Base-by-base conservation (phyloP, 2,797 vertebrate species). In the Erpetoichthys calabaricus region DNA sequence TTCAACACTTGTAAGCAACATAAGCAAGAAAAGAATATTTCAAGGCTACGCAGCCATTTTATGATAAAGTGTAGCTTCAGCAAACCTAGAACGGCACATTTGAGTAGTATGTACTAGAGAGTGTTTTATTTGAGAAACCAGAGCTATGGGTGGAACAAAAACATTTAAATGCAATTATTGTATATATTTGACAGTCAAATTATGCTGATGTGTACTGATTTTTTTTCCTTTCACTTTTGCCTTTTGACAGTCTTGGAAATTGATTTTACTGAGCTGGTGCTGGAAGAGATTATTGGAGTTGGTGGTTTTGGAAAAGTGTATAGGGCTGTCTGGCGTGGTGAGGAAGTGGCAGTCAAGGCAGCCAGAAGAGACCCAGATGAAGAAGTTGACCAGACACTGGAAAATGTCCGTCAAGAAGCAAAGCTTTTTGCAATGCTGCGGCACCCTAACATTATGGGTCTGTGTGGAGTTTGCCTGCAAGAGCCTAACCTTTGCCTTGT, bases 301-400 rank as follows among this genome's bases (percentile, higher is more conserved):
- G 94, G 94, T 2, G 94, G 94, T 50, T 98, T 98, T 46, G 94
- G 94, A 10, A 98, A 98, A 66, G 94, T 98, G 45, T 98, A 97
- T 70, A 89, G 93, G 5, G 94, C 92, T 7, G 63, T 95, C 55
- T 98, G 94, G 94, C 64, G 70, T 51, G 90, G 88, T 63, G 64
- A 78, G 1, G 93, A 98, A 73, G 94, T 98, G 65, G 94, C 94
- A 0, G 94, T 98, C 64, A 98, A 98, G 75, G 94, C 94, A 7
- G 94, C 94, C 2, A 89, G 94, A 0, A 89, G 94, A 4, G 94
- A 98, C 74, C 93, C 90, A 0, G 94, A 98, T 5, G 94, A 98
- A 75, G 94, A 96, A 53, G 82, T 78, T 58, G 87, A 82, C 62
- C 91, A 94, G 79, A 93, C 92, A 7, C 82, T 95, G 71, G 93